Conservation (phyloP, 2,888 invertebrate genomes). For the Agonopterix alstromeriana region DNA sequence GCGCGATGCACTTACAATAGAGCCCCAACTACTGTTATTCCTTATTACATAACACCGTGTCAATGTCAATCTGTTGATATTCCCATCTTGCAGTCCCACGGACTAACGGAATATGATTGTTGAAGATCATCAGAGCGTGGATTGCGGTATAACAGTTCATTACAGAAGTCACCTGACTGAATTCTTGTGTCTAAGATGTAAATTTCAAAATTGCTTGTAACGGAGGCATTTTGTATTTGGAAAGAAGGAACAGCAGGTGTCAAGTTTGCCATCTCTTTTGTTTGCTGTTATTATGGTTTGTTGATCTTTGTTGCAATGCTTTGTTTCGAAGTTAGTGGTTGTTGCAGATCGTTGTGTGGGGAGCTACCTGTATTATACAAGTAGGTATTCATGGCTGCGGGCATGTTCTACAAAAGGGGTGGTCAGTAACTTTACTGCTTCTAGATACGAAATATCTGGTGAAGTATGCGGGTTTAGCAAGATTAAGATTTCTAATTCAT, state of each 20-base stretch:
- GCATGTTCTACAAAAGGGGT: too few relatives aligned
- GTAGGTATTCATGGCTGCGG: too few relatives aligned
- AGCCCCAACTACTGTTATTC: background rate
- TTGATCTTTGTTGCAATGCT: background rate
- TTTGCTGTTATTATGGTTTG: background rate
- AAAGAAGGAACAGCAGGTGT: slow-evolving; percentile 4
- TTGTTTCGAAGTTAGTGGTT: too few relatives aligned
- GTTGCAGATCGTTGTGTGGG: too few relatives aligned
- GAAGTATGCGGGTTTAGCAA: too few relatives aligned
- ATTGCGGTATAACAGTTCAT: background rate
- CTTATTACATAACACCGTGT: slow-evolving; percentile 14
- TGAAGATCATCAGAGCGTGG: slow-evolving; percentile 7
- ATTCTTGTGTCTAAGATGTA: too few relatives aligned
- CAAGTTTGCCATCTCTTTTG: slow-evolving; percentile 12
- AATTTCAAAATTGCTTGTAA: background rate
- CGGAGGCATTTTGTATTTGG: background rate
- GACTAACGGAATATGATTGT: slow-evolving; percentile 11
- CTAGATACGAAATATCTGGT: too few relatives aligned
- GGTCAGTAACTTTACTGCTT: too few relatives aligned
- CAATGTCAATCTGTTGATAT: slow-evolving; percentile 14
- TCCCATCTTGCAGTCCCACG: slow-evolving; percentile 11
- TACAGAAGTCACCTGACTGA: too few relatives aligned
- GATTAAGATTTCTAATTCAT: too few relatives aligned
- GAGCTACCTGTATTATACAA: too few relatives aligned
- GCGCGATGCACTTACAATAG: too few relatives aligned